Conservation (phyloP, 1,140 invertebrate genomes). For the Globodera ellingtonae region DNA sequence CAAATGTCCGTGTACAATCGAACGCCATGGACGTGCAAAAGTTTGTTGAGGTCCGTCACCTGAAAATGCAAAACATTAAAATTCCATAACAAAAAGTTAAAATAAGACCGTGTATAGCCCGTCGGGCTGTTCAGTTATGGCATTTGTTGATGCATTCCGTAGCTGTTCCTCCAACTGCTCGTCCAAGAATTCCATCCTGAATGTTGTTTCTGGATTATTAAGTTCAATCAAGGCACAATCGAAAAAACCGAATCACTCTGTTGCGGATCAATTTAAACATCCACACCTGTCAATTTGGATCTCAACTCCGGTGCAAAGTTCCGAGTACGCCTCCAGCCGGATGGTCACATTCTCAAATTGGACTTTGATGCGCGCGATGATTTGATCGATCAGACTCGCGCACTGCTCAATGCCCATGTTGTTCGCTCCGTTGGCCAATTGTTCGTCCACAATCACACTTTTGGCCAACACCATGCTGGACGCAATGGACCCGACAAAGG, state of each 20-base stretch:
- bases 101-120: neutral
- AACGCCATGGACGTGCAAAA: conserved; percentile 49
- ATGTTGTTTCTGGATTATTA: conserved; percentile 3
- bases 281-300: conserved; percentile 52
- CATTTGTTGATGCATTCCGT: neutral
- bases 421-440: conserved; percentile 28
- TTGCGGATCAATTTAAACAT: conserved; percentile 3
- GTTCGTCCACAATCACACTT: conserved; percentile 40
- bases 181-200: conserved; percentile 55
- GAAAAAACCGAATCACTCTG: neutral
- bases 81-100: neutral
- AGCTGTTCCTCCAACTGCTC: conserved; percentile 44
- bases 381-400: conserved; percentile 46
- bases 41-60: conserved; percentile 50
- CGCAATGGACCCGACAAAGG: conserved; percentile 45
- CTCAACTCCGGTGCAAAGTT: conserved; percentile 48
- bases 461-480: conserved; percentile 47
- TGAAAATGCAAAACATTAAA: neutral
- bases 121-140: conserved; percentile 23
- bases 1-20: conserved; percentile 51
- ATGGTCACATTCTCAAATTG: conserved; percentile 43
- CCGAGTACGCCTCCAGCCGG: conserved; percentile 42
- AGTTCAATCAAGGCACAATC: no score
- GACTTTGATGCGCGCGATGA: conserved; percentile 52
- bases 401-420: conserved; percentile 52